Conservation (phyloP, 2,797 vertebrate genomes). For the Catamblyrhynchus diadema region DNA sequence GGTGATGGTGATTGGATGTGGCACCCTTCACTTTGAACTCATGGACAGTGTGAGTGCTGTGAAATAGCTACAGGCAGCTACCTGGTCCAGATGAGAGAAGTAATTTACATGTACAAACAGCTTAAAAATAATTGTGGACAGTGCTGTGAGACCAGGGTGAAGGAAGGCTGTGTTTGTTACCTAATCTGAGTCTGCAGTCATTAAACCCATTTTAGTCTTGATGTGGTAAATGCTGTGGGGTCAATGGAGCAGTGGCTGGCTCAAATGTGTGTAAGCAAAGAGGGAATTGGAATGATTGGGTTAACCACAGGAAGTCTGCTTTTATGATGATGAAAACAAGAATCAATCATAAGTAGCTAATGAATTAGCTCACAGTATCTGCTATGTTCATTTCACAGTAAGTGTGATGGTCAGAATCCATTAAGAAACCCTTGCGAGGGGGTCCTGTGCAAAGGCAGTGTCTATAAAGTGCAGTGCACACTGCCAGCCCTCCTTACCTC, state of each 20-base stretch:
- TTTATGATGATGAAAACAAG: slow-evolving; percentile 25
- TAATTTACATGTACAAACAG: not conserved
- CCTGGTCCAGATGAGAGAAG: not conserved
- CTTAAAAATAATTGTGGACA: not conserved
- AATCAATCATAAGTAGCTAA: not conserved
- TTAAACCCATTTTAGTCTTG: not conserved
- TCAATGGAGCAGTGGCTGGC: not conserved
- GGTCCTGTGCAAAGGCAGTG: not conserved
- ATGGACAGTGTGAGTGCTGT: not conserved
- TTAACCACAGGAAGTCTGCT: slow-evolving; percentile 17
- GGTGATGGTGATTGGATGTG: not conserved
- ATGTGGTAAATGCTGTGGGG: not conserved
- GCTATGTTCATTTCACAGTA: not conserved
- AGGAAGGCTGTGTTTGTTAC: not conserved
- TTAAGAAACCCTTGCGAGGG: not conserved
- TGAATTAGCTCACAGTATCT: slow-evolving; percentile 10
- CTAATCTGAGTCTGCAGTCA: not conserved
- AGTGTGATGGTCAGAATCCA: not conserved
- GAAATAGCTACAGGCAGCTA: not conserved
- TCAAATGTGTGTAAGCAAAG: not conserved
- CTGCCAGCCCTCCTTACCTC: not conserved
- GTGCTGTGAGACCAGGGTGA: not conserved
- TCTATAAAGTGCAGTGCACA: accelerated
- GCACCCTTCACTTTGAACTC: not conserved
- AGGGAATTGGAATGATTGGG: not conserved